These are phyloP conservation scores for Engystomops pustulosus DNA, from an alignment of 2,113 vertebrate genomes.

Conservation along the genomic window DNA sequence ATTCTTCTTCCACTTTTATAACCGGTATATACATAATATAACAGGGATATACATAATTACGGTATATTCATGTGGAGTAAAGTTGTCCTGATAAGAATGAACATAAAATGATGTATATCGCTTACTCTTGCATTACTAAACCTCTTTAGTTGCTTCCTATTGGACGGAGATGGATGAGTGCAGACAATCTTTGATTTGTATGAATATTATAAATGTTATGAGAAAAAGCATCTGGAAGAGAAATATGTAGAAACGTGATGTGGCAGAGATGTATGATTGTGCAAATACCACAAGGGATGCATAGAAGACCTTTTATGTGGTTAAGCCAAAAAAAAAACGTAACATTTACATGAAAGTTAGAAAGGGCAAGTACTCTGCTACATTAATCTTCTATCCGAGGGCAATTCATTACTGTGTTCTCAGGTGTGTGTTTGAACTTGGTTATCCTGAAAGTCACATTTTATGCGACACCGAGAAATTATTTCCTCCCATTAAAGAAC, in stretches of 20 bases:
- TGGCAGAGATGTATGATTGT: constrained; percentile 26
- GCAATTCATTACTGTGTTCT: constrained; percentile 55
- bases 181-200: constrained; percentile 16
- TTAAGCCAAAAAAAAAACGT: constrained; percentile 54
- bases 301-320: constrained; percentile 54
- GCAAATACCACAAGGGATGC: constrained; percentile 32
- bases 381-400: constrained; percentile 55
- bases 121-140: neutral
- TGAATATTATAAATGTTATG: neutral
- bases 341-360: constrained; percentile 57
- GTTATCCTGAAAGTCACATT: constrained; percentile 57
- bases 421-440: constrained; percentile 56
- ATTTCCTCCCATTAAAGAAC: constrained; percentile 43
- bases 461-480: constrained; percentile 45
- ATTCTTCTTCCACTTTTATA: too few relatives aligned
- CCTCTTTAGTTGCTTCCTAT: neutral
- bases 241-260: constrained; percentile 17
- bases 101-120: neutral
- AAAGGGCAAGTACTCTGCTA: constrained; percentile 54
- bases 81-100: neutral
- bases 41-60: neutral
- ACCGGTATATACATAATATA: too few relatives aligned
- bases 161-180: neutral
- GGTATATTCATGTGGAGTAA: neutral
- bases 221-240: neutral